phyloP scores from a whole-genome alignment of 2,113 vertebrate species.

The Pyrgilauda ruficollis region DNA sequence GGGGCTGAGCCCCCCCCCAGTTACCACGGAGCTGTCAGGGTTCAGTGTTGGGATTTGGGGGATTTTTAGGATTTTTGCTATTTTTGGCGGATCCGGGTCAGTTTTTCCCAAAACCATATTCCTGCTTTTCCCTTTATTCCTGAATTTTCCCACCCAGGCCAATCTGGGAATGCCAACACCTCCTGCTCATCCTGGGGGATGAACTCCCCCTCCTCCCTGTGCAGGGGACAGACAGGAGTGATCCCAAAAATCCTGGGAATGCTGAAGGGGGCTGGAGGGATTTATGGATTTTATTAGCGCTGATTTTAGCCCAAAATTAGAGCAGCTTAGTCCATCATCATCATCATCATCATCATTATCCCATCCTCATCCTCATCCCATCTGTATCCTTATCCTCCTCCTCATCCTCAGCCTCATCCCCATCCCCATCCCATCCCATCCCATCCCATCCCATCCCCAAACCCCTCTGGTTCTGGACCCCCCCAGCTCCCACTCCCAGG shows the following conservation, averaged over 20 bases:
- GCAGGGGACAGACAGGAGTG: neutral
- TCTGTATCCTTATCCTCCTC: neutral
- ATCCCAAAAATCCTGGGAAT: neutral
- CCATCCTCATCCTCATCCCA: neutral
- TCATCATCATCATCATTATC: neutral
- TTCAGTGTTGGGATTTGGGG: neutral
- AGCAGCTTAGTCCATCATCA: neutral
- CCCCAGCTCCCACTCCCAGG: neutral
- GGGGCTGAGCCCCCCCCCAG: neutral
- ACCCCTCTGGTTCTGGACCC: neutral
- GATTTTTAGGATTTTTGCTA: neutral
- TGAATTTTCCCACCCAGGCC: neutral
- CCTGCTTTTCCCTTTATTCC: neutral
- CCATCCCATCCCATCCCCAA: neutral
- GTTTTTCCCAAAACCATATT: neutral
- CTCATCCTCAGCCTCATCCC: too few relatives aligned
- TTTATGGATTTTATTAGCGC: neutral
- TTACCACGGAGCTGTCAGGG: neutral
- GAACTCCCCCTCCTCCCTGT: neutral
- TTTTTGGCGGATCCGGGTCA: neutral
- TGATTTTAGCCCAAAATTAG: neutral
- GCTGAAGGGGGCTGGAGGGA: neutral
- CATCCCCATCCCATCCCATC: neutral
- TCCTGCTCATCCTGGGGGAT: neutral
- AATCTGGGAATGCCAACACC: neutral